Conservation (phyloP, 2,888 invertebrate species). For the Pinctada fucata region DNA sequence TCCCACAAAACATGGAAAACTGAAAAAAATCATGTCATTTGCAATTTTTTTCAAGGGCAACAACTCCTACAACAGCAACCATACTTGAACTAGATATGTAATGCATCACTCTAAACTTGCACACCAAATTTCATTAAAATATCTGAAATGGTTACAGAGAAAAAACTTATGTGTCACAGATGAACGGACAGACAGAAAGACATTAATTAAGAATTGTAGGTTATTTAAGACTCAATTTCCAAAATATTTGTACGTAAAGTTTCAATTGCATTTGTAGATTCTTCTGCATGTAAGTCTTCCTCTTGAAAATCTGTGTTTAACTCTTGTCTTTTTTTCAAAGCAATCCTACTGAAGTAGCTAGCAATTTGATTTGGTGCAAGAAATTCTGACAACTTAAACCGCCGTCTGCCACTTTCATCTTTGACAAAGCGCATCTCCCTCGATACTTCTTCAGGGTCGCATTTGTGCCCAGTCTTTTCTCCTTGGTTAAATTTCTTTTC, state of each 20-base stretch:
- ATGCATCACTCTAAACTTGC: no score
- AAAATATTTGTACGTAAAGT: background rate
- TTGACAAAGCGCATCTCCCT: slow-evolving; percentile 24
- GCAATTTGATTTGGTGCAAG: slow-evolving; percentile 20
- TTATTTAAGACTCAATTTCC: no score
- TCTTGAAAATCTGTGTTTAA: background rate
- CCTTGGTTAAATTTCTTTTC: slow-evolving; percentile 20
- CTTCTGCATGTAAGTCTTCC: slow-evolving; percentile 4
- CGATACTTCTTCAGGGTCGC: slow-evolving; percentile 23
- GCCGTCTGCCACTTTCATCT: slow-evolving; percentile 6
- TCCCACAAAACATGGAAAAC: no score
- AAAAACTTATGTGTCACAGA: no score
- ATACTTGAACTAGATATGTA: no score
- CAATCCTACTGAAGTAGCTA: slow-evolving; percentile 15
- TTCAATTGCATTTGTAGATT: background rate
- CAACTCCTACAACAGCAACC: no score
- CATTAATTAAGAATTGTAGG: no score
- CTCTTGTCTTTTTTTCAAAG: slow-evolving; percentile 13
- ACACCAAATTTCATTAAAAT: no score
- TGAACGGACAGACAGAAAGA: no score
- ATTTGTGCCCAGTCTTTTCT: slow-evolving; percentile 19
- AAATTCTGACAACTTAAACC: slow-evolving; percentile 13
- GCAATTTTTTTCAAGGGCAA: no score
- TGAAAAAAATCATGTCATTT: no score
- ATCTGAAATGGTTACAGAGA: no score